Evolutionary conservation across 2,797 vertebrate genomes (phyloP).

Genomic region (Decapterus maruadsi): DNA sequence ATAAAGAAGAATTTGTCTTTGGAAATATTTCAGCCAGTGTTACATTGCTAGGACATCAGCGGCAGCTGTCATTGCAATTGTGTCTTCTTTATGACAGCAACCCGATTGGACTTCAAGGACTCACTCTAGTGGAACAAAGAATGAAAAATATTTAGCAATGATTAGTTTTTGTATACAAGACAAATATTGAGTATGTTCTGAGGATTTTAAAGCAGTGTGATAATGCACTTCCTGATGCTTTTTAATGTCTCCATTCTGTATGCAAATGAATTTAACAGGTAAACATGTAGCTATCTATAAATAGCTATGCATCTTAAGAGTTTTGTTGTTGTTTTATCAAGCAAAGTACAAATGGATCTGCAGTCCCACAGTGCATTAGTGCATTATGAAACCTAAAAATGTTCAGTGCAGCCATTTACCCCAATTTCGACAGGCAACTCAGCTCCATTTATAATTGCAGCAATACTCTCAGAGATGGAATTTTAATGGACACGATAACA

Average conservation of each 20-base stretch:
- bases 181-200: not conserved
- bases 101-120: not conserved
- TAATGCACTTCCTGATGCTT: not conserved
- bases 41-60: slow-evolving; percentile 15
- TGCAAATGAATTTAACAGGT: not conserved
- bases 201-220: not conserved
- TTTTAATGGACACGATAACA: slow-evolving; percentile 35
- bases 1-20: slow-evolving; percentile 38
- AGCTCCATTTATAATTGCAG: slow-evolving; percentile 23
- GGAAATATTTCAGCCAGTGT: slow-evolving; percentile 34
- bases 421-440: slow-evolving; percentile 18
- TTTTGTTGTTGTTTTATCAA: slow-evolving; percentile 44
- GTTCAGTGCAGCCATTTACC: slow-evolving; percentile 34
- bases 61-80: slow-evolving; percentile 10
- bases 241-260: not conserved
- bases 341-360: slow-evolving; percentile 32
- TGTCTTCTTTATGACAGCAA: slow-evolving; percentile 12
- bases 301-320: slow-evolving; percentile 12
- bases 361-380: slow-evolving; percentile 14
- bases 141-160: not conserved
- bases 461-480: slow-evolving; percentile 12
- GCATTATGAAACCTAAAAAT: slow-evolving; percentile 39
- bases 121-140: not conserved
- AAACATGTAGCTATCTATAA: not conserved
- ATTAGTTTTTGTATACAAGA: not conserved